A percentile compares a stretch with the other conserved stretches of the same genome.
Evolutionary conservation across 2,888 invertebrate genomes (phyloP).

Genomic region (Eristalinus sepulchralis): DNA sequence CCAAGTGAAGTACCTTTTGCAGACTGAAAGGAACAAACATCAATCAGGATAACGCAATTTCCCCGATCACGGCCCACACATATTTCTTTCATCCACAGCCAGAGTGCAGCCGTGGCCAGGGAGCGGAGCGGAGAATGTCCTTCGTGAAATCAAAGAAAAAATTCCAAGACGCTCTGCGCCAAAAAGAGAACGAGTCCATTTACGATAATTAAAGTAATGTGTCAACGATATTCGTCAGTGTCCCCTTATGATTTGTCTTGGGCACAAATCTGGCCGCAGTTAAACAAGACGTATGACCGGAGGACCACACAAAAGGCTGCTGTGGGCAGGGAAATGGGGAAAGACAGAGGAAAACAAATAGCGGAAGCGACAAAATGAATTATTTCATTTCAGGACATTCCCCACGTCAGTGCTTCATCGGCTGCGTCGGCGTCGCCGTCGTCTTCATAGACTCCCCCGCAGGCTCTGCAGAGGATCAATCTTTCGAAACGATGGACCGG

Average conservation of each 20-base stretch:
- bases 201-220: constrained; percentile 70
- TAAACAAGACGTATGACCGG: constrained; percentile 45
- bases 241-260: constrained; percentile 53
- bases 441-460: neutral
- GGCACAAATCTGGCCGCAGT: constrained; percentile 41
- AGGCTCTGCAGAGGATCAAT: constrained; percentile 6
- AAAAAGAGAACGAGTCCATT: constrained; percentile 59
- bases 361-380: constrained; percentile 70
- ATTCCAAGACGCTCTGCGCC: neutral
- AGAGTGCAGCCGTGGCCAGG: constrained; percentile 4
- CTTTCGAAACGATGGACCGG: constrained; percentile 7
- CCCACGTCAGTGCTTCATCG: neutral
- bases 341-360: constrained; percentile 44
- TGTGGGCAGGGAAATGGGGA: neutral
- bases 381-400: constrained; percentile 49
- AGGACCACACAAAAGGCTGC: neutral
- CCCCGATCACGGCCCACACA: constrained; percentile 9
- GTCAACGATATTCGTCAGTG: constrained; percentile 61
- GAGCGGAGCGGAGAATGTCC: neutral
- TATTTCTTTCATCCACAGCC: neutral
- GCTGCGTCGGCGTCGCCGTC: neutral
- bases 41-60: constrained; percentile 38
- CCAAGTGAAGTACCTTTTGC: neutral
- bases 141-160: constrained; percentile 56
- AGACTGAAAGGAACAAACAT: constrained; percentile 11